These are phyloP conservation scores for Tupaia tana DNA, from an alignment of 2,113 vertebrate species.

Conservation along the genomic window DNA sequence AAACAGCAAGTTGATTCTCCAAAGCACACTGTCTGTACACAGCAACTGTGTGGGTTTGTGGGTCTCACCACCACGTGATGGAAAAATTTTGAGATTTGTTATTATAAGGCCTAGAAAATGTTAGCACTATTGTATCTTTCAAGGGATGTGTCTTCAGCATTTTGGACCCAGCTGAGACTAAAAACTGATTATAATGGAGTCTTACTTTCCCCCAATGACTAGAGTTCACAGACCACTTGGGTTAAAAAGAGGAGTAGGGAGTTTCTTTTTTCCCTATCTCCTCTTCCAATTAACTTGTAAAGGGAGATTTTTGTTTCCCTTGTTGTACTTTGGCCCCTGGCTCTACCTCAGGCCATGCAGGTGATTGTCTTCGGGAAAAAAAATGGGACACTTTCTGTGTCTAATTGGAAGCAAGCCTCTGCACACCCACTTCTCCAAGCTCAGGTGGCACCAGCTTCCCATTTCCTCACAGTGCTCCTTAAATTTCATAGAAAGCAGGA, in stretches of 20 bases:
- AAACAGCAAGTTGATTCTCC: slow-evolving; percentile 1
- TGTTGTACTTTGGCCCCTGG: slow-evolving; percentile 14
- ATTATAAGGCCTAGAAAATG: slow-evolving; percentile 43
- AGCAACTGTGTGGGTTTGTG: neutral
- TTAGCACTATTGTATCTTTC: neutral
- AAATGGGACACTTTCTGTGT: neutral
- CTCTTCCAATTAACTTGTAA: slow-evolving; percentile 43
- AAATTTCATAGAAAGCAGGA: slow-evolving; percentile 48
- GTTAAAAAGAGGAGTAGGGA: neutral
- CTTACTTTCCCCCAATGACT: neutral
- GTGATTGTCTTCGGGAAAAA: neutral
- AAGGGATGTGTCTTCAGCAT: neutral
- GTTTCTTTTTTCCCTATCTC: neutral
- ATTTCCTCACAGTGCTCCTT: neutral
- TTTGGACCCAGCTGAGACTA: neutral
- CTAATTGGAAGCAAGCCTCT: slow-evolving; percentile 39
- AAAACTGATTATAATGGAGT: neutral
- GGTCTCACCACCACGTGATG: neutral
- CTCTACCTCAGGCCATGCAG: slow-evolving; percentile 19
- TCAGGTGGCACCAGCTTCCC: neutral
- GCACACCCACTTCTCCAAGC: neutral
- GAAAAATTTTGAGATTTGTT: slow-evolving; percentile 19
- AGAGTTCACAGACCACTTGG: neutral
- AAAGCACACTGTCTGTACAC: neutral
- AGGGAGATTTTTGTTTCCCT: slow-evolving; percentile 25